phyloP scores from a whole-genome alignment of 2,888 invertebrate species.

The Dusona sp. region DNA sequence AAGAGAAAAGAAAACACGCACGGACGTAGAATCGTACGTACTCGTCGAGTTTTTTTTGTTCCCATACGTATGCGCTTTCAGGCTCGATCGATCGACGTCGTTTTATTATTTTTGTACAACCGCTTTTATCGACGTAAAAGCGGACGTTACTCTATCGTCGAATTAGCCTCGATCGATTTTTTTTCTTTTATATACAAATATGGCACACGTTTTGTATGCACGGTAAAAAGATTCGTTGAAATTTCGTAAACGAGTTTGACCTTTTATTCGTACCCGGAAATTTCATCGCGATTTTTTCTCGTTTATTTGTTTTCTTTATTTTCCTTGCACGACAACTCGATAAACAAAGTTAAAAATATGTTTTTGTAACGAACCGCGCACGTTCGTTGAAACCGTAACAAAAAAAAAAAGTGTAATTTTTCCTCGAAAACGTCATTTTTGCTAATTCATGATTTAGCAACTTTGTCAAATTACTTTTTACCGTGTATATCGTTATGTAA shows the following conservation, averaged over 20 bases:
- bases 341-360: neutral
- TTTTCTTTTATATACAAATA: neutral
- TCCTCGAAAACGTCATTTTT: neutral
- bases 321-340: neutral
- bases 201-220: neutral
- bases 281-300: neutral
- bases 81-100: slow-evolving; percentile 63
- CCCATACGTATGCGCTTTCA: neutral
- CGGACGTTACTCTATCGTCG: slow-evolving; percentile 69
- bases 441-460: neutral
- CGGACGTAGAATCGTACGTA: slow-evolving; percentile 31
- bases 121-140: slow-evolving; percentile 76
- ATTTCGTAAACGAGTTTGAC: neutral
- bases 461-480: neutral
- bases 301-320: neutral
- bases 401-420: neutral
- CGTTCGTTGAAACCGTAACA: neutral
- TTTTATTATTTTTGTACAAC: slow-evolving; percentile 75
- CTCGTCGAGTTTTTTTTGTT: neutral
- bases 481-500: slow-evolving; percentile 12
- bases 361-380: neutral
- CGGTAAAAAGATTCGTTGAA: slow-evolving; percentile 5
- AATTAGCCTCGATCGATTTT: slow-evolving; percentile 56
- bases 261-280: neutral
- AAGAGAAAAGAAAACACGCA: slow-evolving; percentile 57